Evolutionary conservation across 2,113 vertebrate species (phyloP), one percentile per base, ranked within the genome.

Genomic region (Psilopsiagon aymara): DNA sequence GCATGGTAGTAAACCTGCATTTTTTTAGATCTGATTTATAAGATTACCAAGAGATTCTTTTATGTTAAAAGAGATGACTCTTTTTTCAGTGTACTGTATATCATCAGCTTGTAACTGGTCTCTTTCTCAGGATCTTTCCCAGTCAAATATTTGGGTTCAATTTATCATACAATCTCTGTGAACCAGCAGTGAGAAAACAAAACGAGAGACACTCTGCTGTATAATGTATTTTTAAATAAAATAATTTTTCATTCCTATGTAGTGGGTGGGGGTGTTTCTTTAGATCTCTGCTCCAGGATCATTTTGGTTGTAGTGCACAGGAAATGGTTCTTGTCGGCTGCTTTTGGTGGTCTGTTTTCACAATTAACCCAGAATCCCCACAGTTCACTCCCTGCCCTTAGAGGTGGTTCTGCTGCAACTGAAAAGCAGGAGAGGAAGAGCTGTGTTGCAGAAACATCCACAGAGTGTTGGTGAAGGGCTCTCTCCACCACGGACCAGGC

Each of bases 211-310:
- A 97, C 97, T 96, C 97, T 97, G 96, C 97, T 98, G 97, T 98
- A 97, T 97, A 97, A 97, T 97, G 98, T 97, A 98, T 98, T 98
- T 98, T 98, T 98, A 97, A 98, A 98, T 98, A 98, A 98, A 98
- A 98, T 93, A 97, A 96, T 94, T 96, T 94, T 92, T 94, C 83
- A 87, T 76, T 70, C 82, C 71, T 55, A 44, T 74, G 44, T 44
- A 53, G 83, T 81, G 57, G 57, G 57, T 59, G 57, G 57, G 57
- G 57, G 24, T 63, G 20, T 85, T 79, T 94, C 86, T 79, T 59
- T 19, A 87, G 68, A 17, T 63, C 43, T 52, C 15, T 52, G 64
- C 31, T 81, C 11, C 64, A 35, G 68, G 25, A 66, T 3, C 19
- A 16, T 57, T 59, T 64, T 73, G 39, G 8, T 95, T 79, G 46